Evolutionary conservation across 2,113 vertebrate species (phyloP), one percentile per base, ranked within the genome.

Genomic region (Cinclus cinclus): DNA sequence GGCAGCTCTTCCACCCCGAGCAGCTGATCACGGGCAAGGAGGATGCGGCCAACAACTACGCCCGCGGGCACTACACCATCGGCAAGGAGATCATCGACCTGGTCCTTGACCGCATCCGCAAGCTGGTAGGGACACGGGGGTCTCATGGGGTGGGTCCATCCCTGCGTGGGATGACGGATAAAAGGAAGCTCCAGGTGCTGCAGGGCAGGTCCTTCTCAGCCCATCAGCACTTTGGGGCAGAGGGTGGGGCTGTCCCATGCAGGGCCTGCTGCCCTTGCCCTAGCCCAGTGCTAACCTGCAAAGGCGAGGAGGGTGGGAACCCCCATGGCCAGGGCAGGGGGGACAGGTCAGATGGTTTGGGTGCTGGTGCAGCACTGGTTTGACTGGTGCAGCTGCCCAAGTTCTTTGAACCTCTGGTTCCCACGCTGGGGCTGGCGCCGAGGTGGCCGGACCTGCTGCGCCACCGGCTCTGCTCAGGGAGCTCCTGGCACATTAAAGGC

Each of bases 1-100:
- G n/a, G n/a, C n/a, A n/a, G n/a, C 95, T 98, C 69, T 98, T 97
- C 94, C 95, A 97, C 87, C 97, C 97, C 1, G 97, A 98, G 82
- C 97, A 98, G 83, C 95, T 98, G 53, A 97, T 98, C 94, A 97
- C 97, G 28, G 97, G 97, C 83, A 98, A 98, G 78, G 97, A 98
- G 89, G 96, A 98, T 96, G 97, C 97, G 11, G 97, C 47, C 35
- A 98, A 98, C 82, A 98, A 98, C 67, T 98, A 97, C 15, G 97
- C 98, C 37, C 95, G 98, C 3, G 97, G 98, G 15, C 97, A 98
- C 89, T 98, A 97, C 63, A 98, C 97, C 55, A 97, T 97, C 7
- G 97, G 97, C 3, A 98, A 98, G 88, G 97, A 98, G 75, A 96
- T 98, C 11, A 97, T 98, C 49, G 97, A 98, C 77, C 56, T 98